These are phyloP conservation scores for Andricus curvator DNA, from an alignment of 2,888 invertebrate genomes.

Conservation along the genomic window DNA sequence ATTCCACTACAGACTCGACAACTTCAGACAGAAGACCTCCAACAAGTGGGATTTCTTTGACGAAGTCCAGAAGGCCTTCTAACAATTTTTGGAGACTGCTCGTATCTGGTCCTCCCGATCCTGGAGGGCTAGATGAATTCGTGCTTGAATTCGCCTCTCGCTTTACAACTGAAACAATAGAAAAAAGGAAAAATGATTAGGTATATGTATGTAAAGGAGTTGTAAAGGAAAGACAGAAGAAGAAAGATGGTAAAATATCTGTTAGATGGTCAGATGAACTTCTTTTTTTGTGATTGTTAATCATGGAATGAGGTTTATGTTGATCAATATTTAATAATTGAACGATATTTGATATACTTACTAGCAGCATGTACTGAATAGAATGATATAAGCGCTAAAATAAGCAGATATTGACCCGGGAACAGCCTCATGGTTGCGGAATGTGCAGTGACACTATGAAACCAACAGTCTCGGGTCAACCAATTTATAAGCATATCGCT, in stretches of 20 bases:
- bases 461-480: constrained; percentile 42
- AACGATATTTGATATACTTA: not conserved
- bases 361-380: constrained; percentile 42
- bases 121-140: not conserved
- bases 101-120: not conserved
- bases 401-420: constrained; percentile 40
- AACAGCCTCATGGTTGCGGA: constrained; percentile 50
- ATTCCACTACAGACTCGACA: not conserved
- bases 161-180: not conserved
- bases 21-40: constrained; percentile 11
- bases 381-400: constrained; percentile 44
- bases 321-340: no score
- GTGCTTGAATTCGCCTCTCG: not conserved
- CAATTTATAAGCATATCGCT: constrained; percentile 52
- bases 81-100: not conserved
- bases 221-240: not conserved
- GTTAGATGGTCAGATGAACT: no score
- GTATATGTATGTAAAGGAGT: not conserved
- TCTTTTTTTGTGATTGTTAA: not conserved
- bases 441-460: constrained; percentile 48
- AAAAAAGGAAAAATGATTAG: not conserved
- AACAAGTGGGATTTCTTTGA: constrained; percentile 44
- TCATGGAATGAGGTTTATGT: not conserved
- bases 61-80: not conserved
- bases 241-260: no score